Base-by-base conservation (phyloP, 2,888 invertebrate genomes). In the Nebria salina region DNA sequence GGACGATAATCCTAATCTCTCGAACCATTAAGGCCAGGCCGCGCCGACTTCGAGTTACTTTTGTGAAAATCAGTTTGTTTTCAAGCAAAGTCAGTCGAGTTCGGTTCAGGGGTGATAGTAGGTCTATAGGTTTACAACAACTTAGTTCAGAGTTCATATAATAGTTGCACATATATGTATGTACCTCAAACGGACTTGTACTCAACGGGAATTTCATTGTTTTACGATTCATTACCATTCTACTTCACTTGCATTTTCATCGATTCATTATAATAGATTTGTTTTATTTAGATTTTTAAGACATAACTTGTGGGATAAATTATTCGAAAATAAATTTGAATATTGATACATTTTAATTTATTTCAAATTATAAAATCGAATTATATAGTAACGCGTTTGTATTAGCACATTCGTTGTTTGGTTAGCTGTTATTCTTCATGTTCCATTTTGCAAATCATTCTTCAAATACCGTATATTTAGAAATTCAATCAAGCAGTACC, bases 1-100 rank as follows among this genome's bases (percentile, higher is more conserved):
- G 66, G 70, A 76, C 70, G 76, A 76, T 76, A 76, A 76, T 76
- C 68, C 76, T 76, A 76, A 76, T 76, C 76, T 76, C 70, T 76
- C 76, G 70, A 70, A 66, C 76, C 76, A 76, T 76, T 76, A 76
- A 70, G 76, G 43, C 65, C 54, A 54, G 7, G 54, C 54, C 54
- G 54, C 54, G 54, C 70, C 70, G 70, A 70, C 64, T 76, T 76
- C 70, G 68, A 76, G 76, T 76, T 76, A 76, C 76, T 76, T 76
- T 76, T 76, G 66, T 76, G 66, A 66, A 34, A 76, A 76, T 76
- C 70, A 76, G 76, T 76, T 76, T 70, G 76, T 76, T 76, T 76
- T 76, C 70, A 26, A 54, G 11, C 54, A 54, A 54, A 54, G 54
- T 54, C 54, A 54, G 54, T 54, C 54, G 54, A 13, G 54, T 54